Evolutionary conservation across 2,888 invertebrate genomes (phyloP).

Genomic region (Rhabditoides inermis): DNA sequence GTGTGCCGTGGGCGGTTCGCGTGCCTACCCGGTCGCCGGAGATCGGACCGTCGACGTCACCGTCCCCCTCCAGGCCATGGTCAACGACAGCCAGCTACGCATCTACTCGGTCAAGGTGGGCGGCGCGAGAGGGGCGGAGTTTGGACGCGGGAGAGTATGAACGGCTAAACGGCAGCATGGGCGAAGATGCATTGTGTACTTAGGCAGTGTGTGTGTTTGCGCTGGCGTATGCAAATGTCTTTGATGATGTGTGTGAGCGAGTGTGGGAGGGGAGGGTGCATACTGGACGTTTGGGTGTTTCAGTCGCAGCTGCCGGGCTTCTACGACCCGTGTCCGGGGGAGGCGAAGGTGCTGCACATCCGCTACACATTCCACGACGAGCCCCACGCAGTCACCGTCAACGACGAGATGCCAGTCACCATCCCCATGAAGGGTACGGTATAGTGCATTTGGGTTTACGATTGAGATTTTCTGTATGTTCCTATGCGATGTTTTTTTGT

Average conservation of each 20-base stretch:
- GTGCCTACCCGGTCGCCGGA: slow-evolving; percentile 41
- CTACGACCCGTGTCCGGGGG: slow-evolving; percentile 83
- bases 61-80: slow-evolving; percentile 84
- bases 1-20: slow-evolving; percentile 21
- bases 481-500: too few species aligned
- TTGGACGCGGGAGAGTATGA: too few species aligned
- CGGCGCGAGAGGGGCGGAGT: too few species aligned
- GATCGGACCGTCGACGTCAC: slow-evolving; percentile 67
- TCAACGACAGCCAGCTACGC: slow-evolving; percentile 75
- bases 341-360: slow-evolving; percentile 76
- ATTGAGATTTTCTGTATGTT: too few species aligned
- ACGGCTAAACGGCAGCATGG: too few species aligned
- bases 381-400: slow-evolving; percentile 70
- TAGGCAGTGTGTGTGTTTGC: too few species aligned
- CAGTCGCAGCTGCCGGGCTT: slow-evolving; percentile 91
- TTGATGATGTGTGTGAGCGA: too few species aligned
- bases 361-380: slow-evolving; percentile 76
- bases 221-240: too few species aligned
- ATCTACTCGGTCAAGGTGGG: slow-evolving; percentile 40
- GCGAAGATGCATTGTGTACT: too few species aligned
- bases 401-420: slow-evolving; percentile 72
- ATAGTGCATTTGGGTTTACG: slow-evolving; percentile 4
- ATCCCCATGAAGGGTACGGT: slow-evolving; percentile 68
- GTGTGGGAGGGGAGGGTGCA: background rate
- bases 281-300: slow-evolving; percentile 49